Base-by-base conservation (phyloP, 2,113 vertebrate species). In the Callocephalon fimbriatum region DNA sequence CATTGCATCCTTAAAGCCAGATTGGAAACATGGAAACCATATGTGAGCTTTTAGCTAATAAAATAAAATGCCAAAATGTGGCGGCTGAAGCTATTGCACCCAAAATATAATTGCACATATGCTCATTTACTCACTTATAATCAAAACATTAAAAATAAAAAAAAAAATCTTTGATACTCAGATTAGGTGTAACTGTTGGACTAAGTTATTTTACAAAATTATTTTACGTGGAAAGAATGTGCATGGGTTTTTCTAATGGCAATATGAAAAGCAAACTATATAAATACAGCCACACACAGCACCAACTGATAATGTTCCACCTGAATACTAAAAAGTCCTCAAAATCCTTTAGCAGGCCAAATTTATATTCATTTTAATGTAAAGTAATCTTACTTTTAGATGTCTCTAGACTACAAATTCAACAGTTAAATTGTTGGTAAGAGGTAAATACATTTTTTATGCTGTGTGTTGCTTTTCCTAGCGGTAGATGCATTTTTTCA, bases 1-100 rank as follows among this genome's bases (percentile, higher is more conserved):
- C 96, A 88, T 97, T 95, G 91, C 94, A 91, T 98, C 97, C 97
- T 98, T 97, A 96, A 97, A 97, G 96, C 97, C 97, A 98, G 97
- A 96, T 98, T 97, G 92, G 96, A 98, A 98, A 98, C 98, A 97
- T 98, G 98, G 97, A 98, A 98, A 98, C 97, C 98, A 98, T 98
- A 98, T 98, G 98, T 98, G 97, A 98, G 95, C 95, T 97, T 97
- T 97, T 96, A 97, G 96, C 98, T 98, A 98, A 98, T 98, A 98
- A 98, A 98, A 97, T 91, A 96, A 98, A 98, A 98, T 97, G 98
- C 98, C 98, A 98, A 98, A 97, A 97, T 89, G 97, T 98, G 97
- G 98, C 35, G 68, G 97, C 96, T 98, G 94, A 98, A 97, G 81
- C 96, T 95, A 88, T 98, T 98, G 97, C 98, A 98, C 98, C 98